Evolutionary conservation across 2,797 vertebrate species (phyloP).

Genomic region (Aeoliscus strigatus): DNA sequence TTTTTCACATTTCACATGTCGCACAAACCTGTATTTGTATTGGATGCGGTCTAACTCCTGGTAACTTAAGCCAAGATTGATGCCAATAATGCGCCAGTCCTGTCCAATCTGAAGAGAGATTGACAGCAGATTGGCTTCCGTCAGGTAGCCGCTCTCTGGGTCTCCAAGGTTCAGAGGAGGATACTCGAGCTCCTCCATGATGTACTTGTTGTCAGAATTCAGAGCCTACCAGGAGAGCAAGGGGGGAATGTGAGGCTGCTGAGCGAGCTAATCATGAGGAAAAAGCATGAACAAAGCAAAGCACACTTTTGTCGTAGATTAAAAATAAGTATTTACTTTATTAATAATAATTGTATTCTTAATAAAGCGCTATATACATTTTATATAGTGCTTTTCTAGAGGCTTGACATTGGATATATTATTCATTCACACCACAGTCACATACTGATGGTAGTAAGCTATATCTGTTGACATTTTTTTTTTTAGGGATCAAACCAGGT

Average conservation of each 20-base stretch:
- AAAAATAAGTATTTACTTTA: constrained; percentile 3
- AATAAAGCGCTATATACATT: too few relatives aligned
- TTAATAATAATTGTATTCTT: too few relatives aligned
- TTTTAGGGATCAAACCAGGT: too few relatives aligned
- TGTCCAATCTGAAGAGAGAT: constrained; percentile 85
- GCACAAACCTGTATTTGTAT: constrained; percentile 79
- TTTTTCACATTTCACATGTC: background rate
- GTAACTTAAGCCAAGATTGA: constrained; percentile 85
- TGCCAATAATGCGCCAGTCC: constrained; percentile 87
- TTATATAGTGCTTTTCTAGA: too few relatives aligned
- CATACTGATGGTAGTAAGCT: background rate
- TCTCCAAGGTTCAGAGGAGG: constrained; percentile 89
- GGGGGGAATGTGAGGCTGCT: background rate
- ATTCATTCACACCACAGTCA: too few relatives aligned
- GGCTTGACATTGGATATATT: too few relatives aligned
- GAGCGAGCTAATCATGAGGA: background rate
- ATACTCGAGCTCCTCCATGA: constrained; percentile 58
- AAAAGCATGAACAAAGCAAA: background rate
- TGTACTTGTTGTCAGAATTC: constrained; percentile 49
- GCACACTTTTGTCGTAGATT: background rate
- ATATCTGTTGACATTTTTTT: too few relatives aligned
- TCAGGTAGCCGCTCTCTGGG: constrained; percentile 92
- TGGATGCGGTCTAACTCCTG: constrained; percentile 82
- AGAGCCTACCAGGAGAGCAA: constrained; percentile 34
- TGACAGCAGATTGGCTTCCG: constrained; percentile 87